A percentile compares a stretch with the other conserved stretches of the same genome.
phyloP scores from a whole-genome alignment of 1,140 invertebrate species.

The Aphelenchoides besseyi region DNA sequence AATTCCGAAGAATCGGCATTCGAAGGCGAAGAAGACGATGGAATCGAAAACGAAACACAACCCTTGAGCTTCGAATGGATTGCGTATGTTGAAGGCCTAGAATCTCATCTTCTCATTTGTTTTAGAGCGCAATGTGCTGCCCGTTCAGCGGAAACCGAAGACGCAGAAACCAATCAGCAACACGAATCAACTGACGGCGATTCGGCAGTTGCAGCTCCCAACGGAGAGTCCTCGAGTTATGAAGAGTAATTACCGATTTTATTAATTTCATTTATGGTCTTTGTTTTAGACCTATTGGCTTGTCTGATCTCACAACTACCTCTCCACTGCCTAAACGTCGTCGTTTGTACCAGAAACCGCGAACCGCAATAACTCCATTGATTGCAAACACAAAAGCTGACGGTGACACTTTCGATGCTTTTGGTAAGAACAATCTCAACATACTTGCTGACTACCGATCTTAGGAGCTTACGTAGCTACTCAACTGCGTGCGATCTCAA shows the following conservation, averaged over 20 bases:
- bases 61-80: conserved; percentile 15
- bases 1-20: background rate
- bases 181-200: background rate
- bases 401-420: background rate
- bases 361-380: background rate
- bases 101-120: background rate
- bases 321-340: background rate
- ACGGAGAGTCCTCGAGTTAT: conserved; percentile 6
- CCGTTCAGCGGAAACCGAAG: background rate
- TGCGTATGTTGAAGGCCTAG: background rate
- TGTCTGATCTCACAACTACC: background rate
- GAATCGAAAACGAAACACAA: conserved; percentile 6
- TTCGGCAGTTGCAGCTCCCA: background rate
- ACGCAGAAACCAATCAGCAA: background rate
- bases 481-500: background rate
- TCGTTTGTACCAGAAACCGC: background rate
- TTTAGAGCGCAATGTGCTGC: background rate
- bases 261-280: background rate
- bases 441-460: background rate
- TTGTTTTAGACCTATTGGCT: background rate
- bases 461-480: conserved; percentile 9
- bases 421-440: background rate
- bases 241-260: background rate
- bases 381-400: background rate
- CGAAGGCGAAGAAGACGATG: conserved; percentile 9